These are phyloP conservation scores for Brachynemurus nebulosus DNA, from an alignment of 2,888 invertebrate genomes.

Conservation along the genomic window DNA sequence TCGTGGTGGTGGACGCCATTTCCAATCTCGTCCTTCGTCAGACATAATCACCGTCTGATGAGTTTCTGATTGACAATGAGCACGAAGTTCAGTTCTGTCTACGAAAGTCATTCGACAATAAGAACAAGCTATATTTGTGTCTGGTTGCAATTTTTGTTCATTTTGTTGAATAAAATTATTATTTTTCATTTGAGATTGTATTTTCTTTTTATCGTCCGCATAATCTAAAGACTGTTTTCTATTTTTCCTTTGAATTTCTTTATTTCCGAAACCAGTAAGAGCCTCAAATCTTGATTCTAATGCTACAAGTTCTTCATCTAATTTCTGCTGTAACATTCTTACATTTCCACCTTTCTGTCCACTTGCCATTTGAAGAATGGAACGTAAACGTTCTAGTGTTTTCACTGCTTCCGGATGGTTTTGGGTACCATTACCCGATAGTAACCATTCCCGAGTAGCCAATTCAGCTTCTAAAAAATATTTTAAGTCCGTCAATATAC, in stretches of 20 bases:
- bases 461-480: constrained; percentile 40
- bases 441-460: constrained; percentile 41
- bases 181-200: neutral
- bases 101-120: constrained; percentile 42
- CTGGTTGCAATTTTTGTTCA: neutral
- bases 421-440: constrained; percentile 26
- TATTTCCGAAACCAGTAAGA: constrained; percentile 18
- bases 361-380: constrained; percentile 34
- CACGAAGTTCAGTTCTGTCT: constrained; percentile 37
- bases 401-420: constrained; percentile 35
- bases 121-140: constrained; percentile 29
- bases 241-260: constrained; percentile 1
- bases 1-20: constrained; percentile 53
- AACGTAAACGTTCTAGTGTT: constrained; percentile 37
- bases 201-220: constrained; percentile 2
- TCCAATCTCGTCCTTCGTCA: constrained; percentile 54
- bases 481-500: too few relatives aligned
- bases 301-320: constrained; percentile 33
- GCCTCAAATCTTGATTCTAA: constrained; percentile 34
- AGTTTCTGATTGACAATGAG: constrained; percentile 45
- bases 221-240: neutral
- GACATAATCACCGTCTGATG: constrained; percentile 54
- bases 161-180: neutral
- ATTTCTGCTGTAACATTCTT: constrained; percentile 27
- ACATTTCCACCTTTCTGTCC: constrained; percentile 27